Percentiles rank a stretch among this genome's conserved stretches.
phyloP scores from a whole-genome alignment of 2,113 vertebrate genomes.

The Crotalus horridus region DNA sequence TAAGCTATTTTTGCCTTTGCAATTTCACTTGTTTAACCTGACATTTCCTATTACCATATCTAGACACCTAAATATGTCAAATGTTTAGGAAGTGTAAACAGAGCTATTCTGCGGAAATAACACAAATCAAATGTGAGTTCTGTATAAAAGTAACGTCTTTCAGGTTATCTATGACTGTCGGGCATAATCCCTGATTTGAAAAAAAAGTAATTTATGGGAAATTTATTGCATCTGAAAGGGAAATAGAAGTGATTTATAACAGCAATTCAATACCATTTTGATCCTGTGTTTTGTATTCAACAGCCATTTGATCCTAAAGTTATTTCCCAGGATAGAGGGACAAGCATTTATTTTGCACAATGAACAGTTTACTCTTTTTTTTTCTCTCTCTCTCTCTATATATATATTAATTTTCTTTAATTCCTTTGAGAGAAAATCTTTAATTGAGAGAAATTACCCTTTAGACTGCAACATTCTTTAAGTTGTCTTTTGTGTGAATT shows the following conservation, averaged over 20 bases:
- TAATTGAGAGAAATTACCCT: constrained; percentile 61
- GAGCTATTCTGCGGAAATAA: constrained; percentile 28
- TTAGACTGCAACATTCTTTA: constrained; percentile 39
- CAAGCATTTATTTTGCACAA: constrained; percentile 57
- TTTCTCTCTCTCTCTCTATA: background rate
- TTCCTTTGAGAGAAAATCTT: constrained; percentile 63
- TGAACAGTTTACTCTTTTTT: constrained; percentile 47
- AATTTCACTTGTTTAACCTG: constrained; percentile 52
- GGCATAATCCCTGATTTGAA: constrained; percentile 22
- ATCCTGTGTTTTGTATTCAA: constrained; percentile 50
- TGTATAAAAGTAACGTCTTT: constrained; percentile 21
- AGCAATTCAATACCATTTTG: constrained; percentile 35
- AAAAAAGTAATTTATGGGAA: constrained; percentile 8
- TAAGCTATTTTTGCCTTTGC: constrained; percentile 47
- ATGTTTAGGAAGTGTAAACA: constrained; percentile 33
- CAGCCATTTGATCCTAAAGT: constrained; percentile 51
- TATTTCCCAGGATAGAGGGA: constrained; percentile 55
- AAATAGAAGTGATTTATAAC: constrained; percentile 44
- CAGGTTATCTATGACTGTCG: constrained; percentile 23
- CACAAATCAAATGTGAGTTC: constrained; percentile 35
- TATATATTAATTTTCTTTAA: constrained; percentile 25
- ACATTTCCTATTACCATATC: constrained; percentile 54
- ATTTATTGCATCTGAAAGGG: constrained; percentile 38
- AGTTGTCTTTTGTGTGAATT: constrained; percentile 48
- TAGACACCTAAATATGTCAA: constrained; percentile 43